phyloP scores from a whole-genome alignment of 1,140 invertebrate species.

The Drosophila rufa region DNA sequence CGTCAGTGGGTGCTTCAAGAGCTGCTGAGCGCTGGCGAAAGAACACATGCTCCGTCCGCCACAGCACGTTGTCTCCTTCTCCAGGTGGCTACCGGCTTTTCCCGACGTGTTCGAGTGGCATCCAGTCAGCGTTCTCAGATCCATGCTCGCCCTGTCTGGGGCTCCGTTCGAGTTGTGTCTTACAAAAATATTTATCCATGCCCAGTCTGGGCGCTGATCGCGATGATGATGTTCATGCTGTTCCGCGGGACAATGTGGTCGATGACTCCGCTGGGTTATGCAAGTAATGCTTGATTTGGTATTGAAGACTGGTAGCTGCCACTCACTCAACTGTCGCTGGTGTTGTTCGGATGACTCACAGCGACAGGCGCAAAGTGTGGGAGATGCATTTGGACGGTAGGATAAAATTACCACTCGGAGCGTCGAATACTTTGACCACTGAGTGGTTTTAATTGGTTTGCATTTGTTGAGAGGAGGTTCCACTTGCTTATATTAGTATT shows the following conservation, averaged over 20 bases:
- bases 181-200: slow-evolving; percentile 80
- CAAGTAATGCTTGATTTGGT: slow-evolving; percentile 83
- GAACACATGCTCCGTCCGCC: slow-evolving; percentile 41
- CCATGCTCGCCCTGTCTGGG: slow-evolving; percentile 44
- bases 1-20: slow-evolving; percentile 75
- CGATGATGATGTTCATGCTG: slow-evolving; percentile 50
- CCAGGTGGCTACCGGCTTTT: slow-evolving; percentile 59
- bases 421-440: not conserved
- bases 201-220: slow-evolving; percentile 35
- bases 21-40: slow-evolving; percentile 62
- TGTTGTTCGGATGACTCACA: slow-evolving; percentile 68
- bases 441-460: not conserved
- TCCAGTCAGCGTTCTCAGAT: slow-evolving; percentile 40
- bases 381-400: slow-evolving; percentile 19
- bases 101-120: slow-evolving; percentile 69
- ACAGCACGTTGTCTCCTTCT: slow-evolving; percentile 21
- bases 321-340: slow-evolving; percentile 52
- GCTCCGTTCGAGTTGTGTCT: slow-evolving; percentile 48
- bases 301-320: slow-evolving; percentile 81
- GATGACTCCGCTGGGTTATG: slow-evolving; percentile 76
- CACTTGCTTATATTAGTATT: too few species aligned
- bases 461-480: not conserved
- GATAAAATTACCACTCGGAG: not conserved
- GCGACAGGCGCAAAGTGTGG: slow-evolving; percentile 33
- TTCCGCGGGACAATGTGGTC: slow-evolving; percentile 54